phyloP scores from a whole-genome alignment of 2,113 vertebrate genomes.

The Blennius ocellaris region DNA sequence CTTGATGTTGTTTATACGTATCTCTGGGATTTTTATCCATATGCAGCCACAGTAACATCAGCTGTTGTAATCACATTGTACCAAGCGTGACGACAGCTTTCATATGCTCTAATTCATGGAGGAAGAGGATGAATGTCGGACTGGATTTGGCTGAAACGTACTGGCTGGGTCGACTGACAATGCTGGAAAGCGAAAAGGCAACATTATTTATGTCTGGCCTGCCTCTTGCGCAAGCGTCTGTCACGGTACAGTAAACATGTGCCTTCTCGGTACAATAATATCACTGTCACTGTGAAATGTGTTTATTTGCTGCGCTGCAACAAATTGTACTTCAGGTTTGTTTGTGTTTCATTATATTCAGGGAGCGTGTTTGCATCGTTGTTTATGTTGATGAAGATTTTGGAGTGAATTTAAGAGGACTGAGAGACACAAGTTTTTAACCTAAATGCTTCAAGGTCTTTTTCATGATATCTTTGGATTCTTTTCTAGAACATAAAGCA shows the following conservation, averaged over 20 bases:
- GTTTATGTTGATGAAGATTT: neutral
- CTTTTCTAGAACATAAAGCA: neutral
- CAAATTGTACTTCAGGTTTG: neutral
- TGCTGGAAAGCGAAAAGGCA: slow-evolving; percentile 13
- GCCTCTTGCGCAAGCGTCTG: slow-evolving; percentile 12
- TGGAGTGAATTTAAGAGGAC: neutral
- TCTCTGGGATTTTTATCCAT: neutral
- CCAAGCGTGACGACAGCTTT: neutral
- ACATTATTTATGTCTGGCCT: slow-evolving; percentile 5
- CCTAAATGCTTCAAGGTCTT: neutral
- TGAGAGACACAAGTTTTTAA: neutral
- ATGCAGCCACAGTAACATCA: neutral
- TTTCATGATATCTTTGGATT: neutral
- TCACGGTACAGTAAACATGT: slow-evolving; percentile 6
- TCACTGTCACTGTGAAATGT: neutral
- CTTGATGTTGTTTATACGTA: neutral
- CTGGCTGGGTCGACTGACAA: slow-evolving; percentile 7
- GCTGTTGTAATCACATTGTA: slow-evolving; percentile 3
- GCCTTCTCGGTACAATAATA: neutral
- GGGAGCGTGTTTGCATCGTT: neutral
- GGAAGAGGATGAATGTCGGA: slow-evolving; percentile 7
- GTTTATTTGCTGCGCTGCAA: neutral
- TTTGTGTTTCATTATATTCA: neutral
- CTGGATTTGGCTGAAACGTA: slow-evolving; percentile 28
- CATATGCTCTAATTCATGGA: slow-evolving; percentile 5